phyloP scores from a whole-genome alignment of 2,888 invertebrate genomes.

The Onchidella celtica region DNA sequence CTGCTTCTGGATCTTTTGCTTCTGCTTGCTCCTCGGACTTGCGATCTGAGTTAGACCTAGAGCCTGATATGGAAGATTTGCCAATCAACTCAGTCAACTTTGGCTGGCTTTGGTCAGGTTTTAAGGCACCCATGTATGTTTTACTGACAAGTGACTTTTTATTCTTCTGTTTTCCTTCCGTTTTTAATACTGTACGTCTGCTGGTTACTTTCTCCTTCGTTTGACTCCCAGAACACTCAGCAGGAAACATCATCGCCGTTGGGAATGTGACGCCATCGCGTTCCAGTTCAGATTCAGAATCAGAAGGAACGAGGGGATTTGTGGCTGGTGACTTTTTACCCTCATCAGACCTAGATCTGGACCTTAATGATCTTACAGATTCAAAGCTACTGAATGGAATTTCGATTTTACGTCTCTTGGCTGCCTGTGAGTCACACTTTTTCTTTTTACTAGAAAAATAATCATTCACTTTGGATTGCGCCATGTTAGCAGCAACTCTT shows the following conservation, averaged over 20 bases:
- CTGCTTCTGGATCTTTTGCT: not conserved
- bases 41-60: not conserved
- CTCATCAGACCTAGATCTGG: constrained; percentile 6
- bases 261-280: not conserved
- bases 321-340: constrained; percentile 8
- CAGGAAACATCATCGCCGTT: not conserved
- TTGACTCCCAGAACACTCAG: not conserved
- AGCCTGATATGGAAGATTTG: not conserved
- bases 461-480: constrained; percentile 73
- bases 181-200: not conserved
- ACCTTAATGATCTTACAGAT: not conserved
- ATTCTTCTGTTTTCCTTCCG: not conserved
- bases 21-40: not conserved
- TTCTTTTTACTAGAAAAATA: constrained; percentile 72
- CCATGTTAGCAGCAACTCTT: constrained; percentile 66
- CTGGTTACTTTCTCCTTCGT: not conserved
- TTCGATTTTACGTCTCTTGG: constrained; percentile 72
- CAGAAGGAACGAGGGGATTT: not conserved
- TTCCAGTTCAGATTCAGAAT: not conserved
- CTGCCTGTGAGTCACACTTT: constrained; percentile 62
- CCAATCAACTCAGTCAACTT: not conserved
- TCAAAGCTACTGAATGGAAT: constrained; percentile 42
- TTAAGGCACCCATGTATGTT: too few relatives aligned
- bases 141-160: not conserved
- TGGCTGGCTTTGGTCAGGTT: too few relatives aligned